Evolutionary conservation across 1,140 invertebrate species (phyloP).

Genomic region (Acromyrmex heyeri): DNA sequence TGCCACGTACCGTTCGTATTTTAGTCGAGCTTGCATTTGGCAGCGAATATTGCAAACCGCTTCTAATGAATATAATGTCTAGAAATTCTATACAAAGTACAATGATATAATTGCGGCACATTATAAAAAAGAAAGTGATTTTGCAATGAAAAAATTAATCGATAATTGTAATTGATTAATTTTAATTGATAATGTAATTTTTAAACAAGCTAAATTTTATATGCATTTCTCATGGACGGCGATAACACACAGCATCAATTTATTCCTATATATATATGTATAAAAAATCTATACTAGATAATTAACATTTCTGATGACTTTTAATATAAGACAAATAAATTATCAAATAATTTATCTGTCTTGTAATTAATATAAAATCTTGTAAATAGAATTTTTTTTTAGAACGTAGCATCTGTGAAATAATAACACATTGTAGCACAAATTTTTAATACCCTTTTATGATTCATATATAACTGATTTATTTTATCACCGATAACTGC

Average conservation of each 20-base stretch:
- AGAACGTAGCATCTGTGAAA: neutral
- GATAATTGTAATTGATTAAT: too few species aligned
- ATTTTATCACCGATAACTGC: neutral
- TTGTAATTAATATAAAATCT: neutral
- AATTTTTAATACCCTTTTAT: neutral
- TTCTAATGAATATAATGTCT: neutral
- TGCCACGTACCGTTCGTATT: neutral
- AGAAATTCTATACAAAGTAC: neutral
- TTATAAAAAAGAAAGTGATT: neutral
- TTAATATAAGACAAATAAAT: neutral
- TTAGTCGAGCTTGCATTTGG: neutral
- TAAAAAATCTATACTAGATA: neutral
- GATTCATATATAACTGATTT: neutral
- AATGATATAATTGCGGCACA: neutral
- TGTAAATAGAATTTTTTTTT: neutral
- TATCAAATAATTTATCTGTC: neutral
- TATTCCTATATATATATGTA: neutral
- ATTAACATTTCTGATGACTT: neutral
- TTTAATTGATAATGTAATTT: neutral
- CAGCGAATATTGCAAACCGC: neutral
- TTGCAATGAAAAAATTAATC: neutral
- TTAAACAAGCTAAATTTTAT: neutral
- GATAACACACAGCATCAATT: neutral
- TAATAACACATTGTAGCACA: neutral
- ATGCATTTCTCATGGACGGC: too few species aligned